Conservation (phyloP, 30 jellyfish, hydroid and myxozoan genomes). For the Chrysaora quinquecirrha region DNA sequence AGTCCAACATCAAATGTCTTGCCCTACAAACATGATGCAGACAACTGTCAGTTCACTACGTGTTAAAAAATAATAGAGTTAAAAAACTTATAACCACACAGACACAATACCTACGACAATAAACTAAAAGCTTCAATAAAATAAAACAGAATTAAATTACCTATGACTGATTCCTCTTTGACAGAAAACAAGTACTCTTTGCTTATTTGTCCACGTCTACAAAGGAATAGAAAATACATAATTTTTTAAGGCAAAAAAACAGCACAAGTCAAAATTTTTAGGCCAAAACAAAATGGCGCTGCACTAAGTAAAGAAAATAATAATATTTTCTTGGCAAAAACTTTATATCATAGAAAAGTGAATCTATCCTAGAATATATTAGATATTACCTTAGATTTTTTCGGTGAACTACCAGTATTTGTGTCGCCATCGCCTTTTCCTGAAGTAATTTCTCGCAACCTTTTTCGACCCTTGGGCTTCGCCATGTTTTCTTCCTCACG, state of each 20-base stretch:
- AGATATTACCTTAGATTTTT: neutral
- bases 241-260: too few relatives aligned
- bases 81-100: too few relatives aligned
- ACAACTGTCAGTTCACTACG: neutral
- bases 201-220: conserved; percentile 93
- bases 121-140: too few relatives aligned
- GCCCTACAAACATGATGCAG: conserved; percentile 55
- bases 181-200: conserved; percentile 95
- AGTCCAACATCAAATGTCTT: conserved; percentile 95
- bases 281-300: too few relatives aligned
- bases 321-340: too few relatives aligned
- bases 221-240: too few relatives aligned
- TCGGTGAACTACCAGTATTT: neutral
- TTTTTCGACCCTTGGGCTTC: neutral
- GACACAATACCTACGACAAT: too few relatives aligned
- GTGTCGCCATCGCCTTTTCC: neutral
- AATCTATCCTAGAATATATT: too few relatives aligned
- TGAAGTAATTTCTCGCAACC: neutral
- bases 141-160: conserved; percentile 32
- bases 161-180: conserved; percentile 92
- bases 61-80: neutral
- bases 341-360: too few relatives aligned
- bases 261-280: too few relatives aligned
- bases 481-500: neutral
- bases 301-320: too few relatives aligned